Percentiles rank a stretch among this genome's conserved stretches.
These are phyloP conservation scores for Euwallacea fornicatus DNA, from an alignment of 1,140 invertebrate species.

Conservation along the genomic window DNA sequence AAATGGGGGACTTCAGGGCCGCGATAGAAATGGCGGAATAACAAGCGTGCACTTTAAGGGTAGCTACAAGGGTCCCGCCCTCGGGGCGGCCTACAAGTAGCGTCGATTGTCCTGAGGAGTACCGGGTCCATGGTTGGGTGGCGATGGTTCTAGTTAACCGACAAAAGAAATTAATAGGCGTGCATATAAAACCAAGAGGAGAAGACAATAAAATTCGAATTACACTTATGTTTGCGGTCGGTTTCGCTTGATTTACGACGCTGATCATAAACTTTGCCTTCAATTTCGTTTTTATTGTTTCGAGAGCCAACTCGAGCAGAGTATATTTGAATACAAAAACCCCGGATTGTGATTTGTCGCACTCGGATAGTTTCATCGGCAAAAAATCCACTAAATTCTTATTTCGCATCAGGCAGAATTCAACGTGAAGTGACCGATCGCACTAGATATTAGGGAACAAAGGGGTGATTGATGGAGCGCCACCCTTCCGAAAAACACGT, in stretches of 20 bases:
- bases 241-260: conserved; percentile 13
- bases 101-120: no score
- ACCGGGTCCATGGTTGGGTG: conserved; percentile 1
- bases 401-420: background rate
- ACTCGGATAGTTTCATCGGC: background rate
- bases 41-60: no score
- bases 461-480: conserved; percentile 21
- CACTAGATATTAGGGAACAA: conserved; percentile 20
- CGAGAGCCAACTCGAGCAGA: background rate
- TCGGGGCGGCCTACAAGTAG: no score
- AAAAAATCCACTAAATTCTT: background rate
- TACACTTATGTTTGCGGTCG: conserved; percentile 21
- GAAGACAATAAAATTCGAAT: conserved; percentile 14
- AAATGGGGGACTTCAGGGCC: no score
- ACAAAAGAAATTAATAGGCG: conserved; percentile 21
- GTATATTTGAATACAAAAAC: conserved; percentile 12
- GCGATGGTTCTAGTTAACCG: conserved; percentile 6
- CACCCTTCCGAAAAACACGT: conserved; percentile 32
- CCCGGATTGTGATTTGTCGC: conserved; percentile 4
- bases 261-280: conserved; percentile 16
- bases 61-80: no score
- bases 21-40: no score
- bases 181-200: conserved; percentile 11
- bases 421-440: conserved; percentile 27
- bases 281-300: conserved; percentile 13